Evolutionary conservation across 2,797 vertebrate genomes (phyloP), one percentile per base, ranked within the genome.

Genomic region (Clangula hyemalis): DNA sequence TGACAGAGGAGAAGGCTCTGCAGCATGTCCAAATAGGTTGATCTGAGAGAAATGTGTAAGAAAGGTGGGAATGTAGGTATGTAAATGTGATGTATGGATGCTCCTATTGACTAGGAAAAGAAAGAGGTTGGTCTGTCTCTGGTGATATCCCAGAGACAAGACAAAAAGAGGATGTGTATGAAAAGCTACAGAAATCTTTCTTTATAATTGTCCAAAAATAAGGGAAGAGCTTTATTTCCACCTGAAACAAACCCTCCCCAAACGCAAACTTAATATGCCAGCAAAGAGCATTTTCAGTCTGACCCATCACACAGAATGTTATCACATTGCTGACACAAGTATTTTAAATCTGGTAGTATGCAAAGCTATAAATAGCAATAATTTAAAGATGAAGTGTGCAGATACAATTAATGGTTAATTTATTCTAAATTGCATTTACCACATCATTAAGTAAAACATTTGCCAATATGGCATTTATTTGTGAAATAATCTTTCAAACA

Each of bases 381-480:
- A 86, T 17, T 27, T 85, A 85, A 94, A 77, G 27, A 45, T 56
- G 9, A 77, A 85, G 11, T 53, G 21, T 53, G 62, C 10, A 62
- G 58, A 83, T 78, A 85, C 27, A 87, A 90, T 89, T 95, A 92
- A 85, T 2, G 1, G 38, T 39, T 93, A 93, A 94, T 94, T 95
- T 90, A 89, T 57, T 74, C 75, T 95, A 84, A 95, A 95, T 72
- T 85, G 28, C 28, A 49, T 90, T 93, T 83, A 85, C 18, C 60
- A 66, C 85, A 83, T 54, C 61, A 69, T 96, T 93, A 83, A 81
- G 75, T 72, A 94, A 96, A 94, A 49, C 77, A 57, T 70, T 95
- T 25, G 1, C 91, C 75, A 84, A 77, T 60, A 74, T 69, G 60
- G 32, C 81, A 82, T 66, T 76, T 96, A 85, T 71, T 91, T 93